Percentiles rank a stretch among this genome's conserved stretches.
These are phyloP conservation scores for Philereme vetulata DNA, from an alignment of 2,888 invertebrate genomes.

Conservation along the genomic window DNA sequence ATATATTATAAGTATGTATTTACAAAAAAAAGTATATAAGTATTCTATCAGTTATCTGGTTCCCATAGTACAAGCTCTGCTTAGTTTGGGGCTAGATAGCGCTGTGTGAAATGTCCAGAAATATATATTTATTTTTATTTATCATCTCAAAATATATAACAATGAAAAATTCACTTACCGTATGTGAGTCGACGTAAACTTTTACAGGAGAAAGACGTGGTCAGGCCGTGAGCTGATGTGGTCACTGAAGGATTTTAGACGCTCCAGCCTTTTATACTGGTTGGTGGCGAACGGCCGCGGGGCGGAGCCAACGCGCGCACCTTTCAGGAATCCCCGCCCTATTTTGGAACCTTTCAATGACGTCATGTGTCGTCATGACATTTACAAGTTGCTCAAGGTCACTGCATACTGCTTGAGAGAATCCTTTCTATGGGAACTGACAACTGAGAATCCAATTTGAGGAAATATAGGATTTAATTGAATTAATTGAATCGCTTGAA, in stretches of 20 bases:
- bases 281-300: slow-evolving; percentile 45
- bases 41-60: no score
- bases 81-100: no score
- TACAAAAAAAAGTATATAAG: no score
- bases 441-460: background rate
- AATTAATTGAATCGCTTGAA: slow-evolving; percentile 14
- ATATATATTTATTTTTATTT: no score
- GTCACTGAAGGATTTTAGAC: slow-evolving; percentile 50
- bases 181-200: slow-evolving; percentile 67
- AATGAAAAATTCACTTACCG: slow-evolving; percentile 61
- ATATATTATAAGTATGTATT: no score
- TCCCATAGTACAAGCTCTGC: no score
- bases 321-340: slow-evolving; percentile 58
- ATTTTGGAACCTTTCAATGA: slow-evolving; percentile 62
- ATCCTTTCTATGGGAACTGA: background rate
- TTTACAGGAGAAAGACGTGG: slow-evolving; percentile 47
- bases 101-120: no score
- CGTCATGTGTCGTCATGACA: slow-evolving; percentile 53
- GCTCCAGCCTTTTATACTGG: slow-evolving; percentile 64
- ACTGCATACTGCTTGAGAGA: slow-evolving; percentile 4
- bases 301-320: slow-evolving; percentile 64
- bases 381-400: slow-evolving; percentile 13
- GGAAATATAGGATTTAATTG: slow-evolving; percentile 7
- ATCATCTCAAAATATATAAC: background rate
- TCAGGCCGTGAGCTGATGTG: slow-evolving; percentile 41